Evolutionary conservation across 2,888 invertebrate species (phyloP), one percentile per base, ranked within the genome.

Genomic region (Nemapogon koenigi): DNA sequence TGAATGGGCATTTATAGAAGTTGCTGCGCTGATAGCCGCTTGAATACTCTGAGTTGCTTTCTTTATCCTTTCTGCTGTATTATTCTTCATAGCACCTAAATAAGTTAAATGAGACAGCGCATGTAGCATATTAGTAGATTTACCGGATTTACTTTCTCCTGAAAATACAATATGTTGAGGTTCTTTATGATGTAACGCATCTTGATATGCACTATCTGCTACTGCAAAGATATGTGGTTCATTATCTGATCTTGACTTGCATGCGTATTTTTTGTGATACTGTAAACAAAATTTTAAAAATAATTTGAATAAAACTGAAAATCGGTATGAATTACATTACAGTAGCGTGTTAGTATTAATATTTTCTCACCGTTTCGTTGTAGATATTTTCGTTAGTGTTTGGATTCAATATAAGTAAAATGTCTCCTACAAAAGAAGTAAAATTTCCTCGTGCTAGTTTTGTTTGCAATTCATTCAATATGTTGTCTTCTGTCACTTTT

Each of bases 101-200:
- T 83, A 87, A 46, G 90, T 86, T 2, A 96, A 81, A 61, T 97
- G 96, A 36, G 87, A 85, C 19, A 95, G 72, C 29, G 93, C 71
- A 46, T 92, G 86, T 26, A 88, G 73, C 62, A 90, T 89, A 57
- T 89, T 93, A 19, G 90, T 89, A 0, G 94, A 91, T 76, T 97
- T 97, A 1, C 96, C 96, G 1, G 95, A 90, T 55, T 90, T 90
- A 47, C 90, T 91, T 78, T 96, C 96, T 1, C 96, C 96, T 28
- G 91, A 87, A 47, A 97, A 84, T 3, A 96, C 81, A 42, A 97
- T 88, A 61, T 92, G 89, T 63, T 96, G 94, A 2, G 89, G 86
- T 49, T 88, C 87, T 48, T 89, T 87, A 59, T 95, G 91, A 61
- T 96, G 96, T 47, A 94, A 68, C 69, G 93, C 91, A 56, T 94